phyloP scores from a whole-genome alignment of 2,113 vertebrate species.

The Petromus typicus region DNA sequence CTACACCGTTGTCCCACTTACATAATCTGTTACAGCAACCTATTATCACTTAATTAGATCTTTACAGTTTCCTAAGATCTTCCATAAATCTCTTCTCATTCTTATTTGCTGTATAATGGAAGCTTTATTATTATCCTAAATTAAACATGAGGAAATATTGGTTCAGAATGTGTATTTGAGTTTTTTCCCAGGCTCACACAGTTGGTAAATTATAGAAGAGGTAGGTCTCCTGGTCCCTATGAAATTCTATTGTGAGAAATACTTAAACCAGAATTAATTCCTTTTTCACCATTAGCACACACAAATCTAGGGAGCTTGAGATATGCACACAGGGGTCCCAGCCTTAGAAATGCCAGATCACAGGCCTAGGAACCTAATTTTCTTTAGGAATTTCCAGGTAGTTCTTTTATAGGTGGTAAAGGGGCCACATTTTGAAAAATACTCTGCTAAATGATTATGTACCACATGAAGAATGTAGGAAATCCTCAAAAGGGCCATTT shows the following conservation, averaged over 20 bases:
- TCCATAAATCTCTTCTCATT: background rate
- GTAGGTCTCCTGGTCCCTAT: background rate
- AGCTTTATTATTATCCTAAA: background rate
- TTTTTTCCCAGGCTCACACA: background rate
- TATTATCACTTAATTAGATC: background rate
- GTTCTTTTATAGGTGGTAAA: background rate
- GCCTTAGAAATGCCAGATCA: background rate
- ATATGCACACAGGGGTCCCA: background rate
- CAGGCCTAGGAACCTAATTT: background rate
- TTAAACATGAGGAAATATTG: background rate
- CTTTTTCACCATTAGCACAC: background rate
- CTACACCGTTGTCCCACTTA: background rate
- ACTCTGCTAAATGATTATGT: background rate
- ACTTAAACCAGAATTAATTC: background rate
- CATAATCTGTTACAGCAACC: background rate
- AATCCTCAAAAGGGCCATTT: conserved; percentile 17
- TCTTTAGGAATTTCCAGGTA: background rate
- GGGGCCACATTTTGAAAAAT: background rate
- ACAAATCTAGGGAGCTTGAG: background rate
- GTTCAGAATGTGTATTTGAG: background rate
- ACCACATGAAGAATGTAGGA: background rate
- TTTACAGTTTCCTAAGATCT: background rate
- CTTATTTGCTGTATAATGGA: background rate
- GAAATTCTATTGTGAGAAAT: background rate
- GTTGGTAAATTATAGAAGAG: background rate